Evolutionary conservation across 2,113 vertebrate species (phyloP).

Genomic region (Neomonachus schauinslandi): DNA sequence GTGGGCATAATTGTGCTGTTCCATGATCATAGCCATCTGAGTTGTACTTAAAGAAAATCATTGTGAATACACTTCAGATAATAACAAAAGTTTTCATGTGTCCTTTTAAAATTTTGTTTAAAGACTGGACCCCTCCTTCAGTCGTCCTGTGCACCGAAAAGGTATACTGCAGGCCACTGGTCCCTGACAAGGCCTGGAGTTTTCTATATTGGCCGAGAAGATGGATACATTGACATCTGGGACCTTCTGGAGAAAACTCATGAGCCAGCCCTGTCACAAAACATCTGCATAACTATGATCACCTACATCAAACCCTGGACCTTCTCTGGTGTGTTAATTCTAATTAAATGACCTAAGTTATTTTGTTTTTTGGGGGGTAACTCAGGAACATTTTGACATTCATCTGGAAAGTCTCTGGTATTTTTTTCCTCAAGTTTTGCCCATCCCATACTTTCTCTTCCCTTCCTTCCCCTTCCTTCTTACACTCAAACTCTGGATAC

Average conservation of each 20-base stretch:
- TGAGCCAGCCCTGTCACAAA: conserved; percentile 87
- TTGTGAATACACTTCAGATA: neutral
- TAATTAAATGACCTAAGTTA: neutral
- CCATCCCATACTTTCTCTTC: neutral
- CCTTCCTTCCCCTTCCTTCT: neutral
- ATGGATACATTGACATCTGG: conserved; percentile 95
- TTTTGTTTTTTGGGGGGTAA: neutral
- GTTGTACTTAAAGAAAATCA: neutral
- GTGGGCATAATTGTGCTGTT: neutral
- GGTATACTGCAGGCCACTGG: conserved; percentile 91
- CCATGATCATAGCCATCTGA: neutral
- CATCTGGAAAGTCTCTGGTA: neutral
- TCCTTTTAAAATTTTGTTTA: conserved; percentile 35
- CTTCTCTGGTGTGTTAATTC: conserved; percentile 86
- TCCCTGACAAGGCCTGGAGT: conserved; percentile 93
- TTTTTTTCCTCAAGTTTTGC: neutral
- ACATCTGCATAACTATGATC: conserved; percentile 87
- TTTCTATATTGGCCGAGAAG: conserved; percentile 93
- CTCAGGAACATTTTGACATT: neutral
- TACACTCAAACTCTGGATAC: neutral
- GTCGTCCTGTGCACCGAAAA: conserved; percentile 85
- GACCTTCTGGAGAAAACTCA: conserved; percentile 93
- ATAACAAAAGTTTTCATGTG: neutral
- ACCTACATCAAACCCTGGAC: conserved; percentile 90
- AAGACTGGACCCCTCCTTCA: conserved; percentile 90